Evolutionary conservation across 2,113 vertebrate species (phyloP).

Genomic region (Smithornis capensis): DNA sequence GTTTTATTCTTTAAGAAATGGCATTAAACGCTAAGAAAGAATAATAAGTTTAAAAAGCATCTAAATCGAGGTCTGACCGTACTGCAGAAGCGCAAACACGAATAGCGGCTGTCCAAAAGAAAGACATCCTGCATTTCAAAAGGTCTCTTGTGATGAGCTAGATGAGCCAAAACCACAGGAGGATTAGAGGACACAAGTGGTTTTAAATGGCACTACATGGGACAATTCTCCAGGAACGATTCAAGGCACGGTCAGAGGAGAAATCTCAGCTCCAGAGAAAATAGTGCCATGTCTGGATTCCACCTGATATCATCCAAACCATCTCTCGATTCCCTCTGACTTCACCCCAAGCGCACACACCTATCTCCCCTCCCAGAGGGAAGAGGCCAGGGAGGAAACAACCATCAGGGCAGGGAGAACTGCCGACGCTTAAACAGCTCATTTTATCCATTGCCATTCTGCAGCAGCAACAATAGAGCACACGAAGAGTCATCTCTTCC

Average conservation of each 20-base stretch:
- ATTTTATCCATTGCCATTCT: not conserved
- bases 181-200: not conserved
- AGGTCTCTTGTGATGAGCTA: not conserved
- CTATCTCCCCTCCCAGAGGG: not conserved
- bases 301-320: not conserved
- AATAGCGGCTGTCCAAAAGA: not conserved
- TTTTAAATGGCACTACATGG: not conserved
- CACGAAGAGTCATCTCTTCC: not conserved
- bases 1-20: not conserved
- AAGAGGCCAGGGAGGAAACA: not conserved
- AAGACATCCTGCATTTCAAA: not conserved
- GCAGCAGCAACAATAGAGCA: not conserved
- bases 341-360: accelerated
- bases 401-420: not conserved
- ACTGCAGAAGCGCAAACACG: not conserved
- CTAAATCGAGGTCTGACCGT: not conserved
- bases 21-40: not conserved
- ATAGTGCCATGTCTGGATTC: too few relatives aligned
- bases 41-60: not conserved
- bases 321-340: not conserved
- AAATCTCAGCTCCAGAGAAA: accelerated
- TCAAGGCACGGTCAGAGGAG: not conserved
- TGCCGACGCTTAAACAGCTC: accelerated
- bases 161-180: not conserved
- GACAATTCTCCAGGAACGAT: not conserved